These are phyloP conservation scores for Dioctria linearis DNA, from an alignment of 2,888 invertebrate species.

Conservation along the genomic window DNA sequence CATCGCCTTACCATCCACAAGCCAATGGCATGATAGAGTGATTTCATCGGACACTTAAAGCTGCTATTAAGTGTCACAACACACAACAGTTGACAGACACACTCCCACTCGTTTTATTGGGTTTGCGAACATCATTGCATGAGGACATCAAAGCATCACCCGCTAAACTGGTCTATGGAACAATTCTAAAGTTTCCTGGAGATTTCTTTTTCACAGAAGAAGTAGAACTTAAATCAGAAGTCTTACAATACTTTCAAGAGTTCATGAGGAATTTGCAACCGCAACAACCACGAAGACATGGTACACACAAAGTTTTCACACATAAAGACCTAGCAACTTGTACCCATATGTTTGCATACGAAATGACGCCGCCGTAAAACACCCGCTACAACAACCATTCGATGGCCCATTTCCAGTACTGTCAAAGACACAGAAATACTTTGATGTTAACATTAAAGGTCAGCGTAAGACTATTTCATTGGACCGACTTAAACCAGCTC, in stretches of 20 bases:
- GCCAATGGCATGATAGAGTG: slow-evolving; percentile 50
- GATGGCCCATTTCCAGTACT: slow-evolving; percentile 58
- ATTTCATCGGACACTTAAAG: slow-evolving; percentile 50
- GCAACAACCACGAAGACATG: slow-evolving; percentile 7
- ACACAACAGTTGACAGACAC: too few relatives aligned
- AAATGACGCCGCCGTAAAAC: slow-evolving; percentile 20
- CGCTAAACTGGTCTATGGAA: too few relatives aligned
- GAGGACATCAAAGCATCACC: not conserved
- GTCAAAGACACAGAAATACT: too few relatives aligned
- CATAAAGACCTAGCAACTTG: slow-evolving; percentile 25
- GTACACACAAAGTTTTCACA: too few relatives aligned
- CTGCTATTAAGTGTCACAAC: too few relatives aligned
- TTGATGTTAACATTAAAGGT: slow-evolving; percentile 56
- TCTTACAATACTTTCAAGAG: too few relatives aligned
- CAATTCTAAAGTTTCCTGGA: too few relatives aligned
- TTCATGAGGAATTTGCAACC: too few relatives aligned
- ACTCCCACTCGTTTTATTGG: not conserved
- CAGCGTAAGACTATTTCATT: slow-evolving; percentile 54
- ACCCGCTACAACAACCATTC: slow-evolving; percentile 58
- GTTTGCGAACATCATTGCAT: not conserved
- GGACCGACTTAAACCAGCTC: slow-evolving; percentile 60
- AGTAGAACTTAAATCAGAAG: not conserved
- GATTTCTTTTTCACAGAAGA: not conserved
- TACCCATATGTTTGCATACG: slow-evolving; percentile 24
- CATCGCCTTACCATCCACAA: slow-evolving; percentile 54